Evolutionary conservation across 1,140 invertebrate genomes (phyloP), one percentile per base, ranked within the genome.

Genomic region (Brachionus calyciflorus): DNA sequence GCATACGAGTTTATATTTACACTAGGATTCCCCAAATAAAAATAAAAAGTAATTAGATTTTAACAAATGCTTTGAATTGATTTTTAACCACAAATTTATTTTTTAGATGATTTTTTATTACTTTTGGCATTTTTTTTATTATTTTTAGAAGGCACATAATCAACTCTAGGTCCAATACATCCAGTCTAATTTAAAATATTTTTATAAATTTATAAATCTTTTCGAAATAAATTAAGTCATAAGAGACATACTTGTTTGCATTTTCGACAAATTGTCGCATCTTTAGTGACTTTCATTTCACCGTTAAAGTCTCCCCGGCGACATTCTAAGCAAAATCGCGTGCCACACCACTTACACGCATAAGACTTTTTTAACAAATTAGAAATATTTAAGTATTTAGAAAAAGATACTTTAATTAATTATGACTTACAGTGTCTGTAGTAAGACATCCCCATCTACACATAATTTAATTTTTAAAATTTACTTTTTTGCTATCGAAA

Each of bases 301-400:
- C 81, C 82, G 10, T 60, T 68, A 75, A 81, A 83, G 1, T 82
- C 81, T 0, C 82, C 82, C 28, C 78, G 40, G 24, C 81, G 63
- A 79, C 82, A 83, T 79, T 81, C 81, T 19, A 73, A 63, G 68
- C 82, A 83, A 76, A 79, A 83, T 49, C 81, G 57, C 1, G 81
- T 83, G 10, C 82, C 82, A 51, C 82, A 83, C 81, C 81, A 83
- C 57, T 82, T 82, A 75, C 82, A 83, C 79, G 80, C 81, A 78
- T 81, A 81, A 10, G 81, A 82, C 81, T 82, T 79, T 5, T 78
- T 78, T 7, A 51, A 46, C 21, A n/a, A 14, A 6, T n/a, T n/a
- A n/a, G n/a, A 33, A 33, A 33, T 4, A 65, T 44, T 26, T 26
- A 24, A 65, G 21, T 14, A 24, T 41, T 21, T 41, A 26, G 10